Evolutionary conservation across 1,140 invertebrate species (phyloP).

Genomic region (Meloidogyne hapla): DNA sequence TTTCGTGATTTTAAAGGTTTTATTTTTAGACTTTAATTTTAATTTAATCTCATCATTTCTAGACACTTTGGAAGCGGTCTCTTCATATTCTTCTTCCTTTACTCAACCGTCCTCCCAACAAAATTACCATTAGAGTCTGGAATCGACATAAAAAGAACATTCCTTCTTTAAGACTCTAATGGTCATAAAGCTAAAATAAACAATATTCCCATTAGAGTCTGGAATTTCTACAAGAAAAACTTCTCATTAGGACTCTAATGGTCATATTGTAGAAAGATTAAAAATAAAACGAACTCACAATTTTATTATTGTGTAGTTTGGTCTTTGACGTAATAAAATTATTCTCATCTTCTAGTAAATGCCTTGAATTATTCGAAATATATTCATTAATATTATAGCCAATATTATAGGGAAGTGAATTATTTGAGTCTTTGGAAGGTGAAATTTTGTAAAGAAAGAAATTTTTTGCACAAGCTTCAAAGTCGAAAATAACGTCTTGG

Average conservation of each 20-base stretch:
- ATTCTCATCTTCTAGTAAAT: not conserved
- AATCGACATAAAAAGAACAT: too few relatives aligned
- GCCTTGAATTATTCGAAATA: not conserved
- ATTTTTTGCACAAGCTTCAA: constrained; percentile 21
- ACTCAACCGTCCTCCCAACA: too few relatives aligned
- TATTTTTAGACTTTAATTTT: too few relatives aligned
- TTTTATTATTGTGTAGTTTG: not conserved
- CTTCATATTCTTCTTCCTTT: too few relatives aligned
- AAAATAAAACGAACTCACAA: not conserved
- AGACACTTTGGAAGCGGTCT: too few relatives aligned
- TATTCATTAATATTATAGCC: constrained; percentile 1
- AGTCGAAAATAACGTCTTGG: not conserved
- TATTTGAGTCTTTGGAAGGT: not conserved
- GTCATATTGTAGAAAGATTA: too few relatives aligned
- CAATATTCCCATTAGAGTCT: too few relatives aligned
- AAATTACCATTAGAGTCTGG: too few relatives aligned
- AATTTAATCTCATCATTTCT: too few relatives aligned
- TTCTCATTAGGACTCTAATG: too few relatives aligned
- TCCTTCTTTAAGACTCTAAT: not conserved
- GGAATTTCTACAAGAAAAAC: too few relatives aligned
- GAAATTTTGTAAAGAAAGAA: constrained; percentile 27
- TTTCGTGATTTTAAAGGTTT: not conserved
- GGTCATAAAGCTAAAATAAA: not conserved
- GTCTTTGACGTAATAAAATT: too few relatives aligned
- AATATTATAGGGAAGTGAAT: constrained; percentile 10